A percentile compares a stretch with the other conserved stretches of the same genome.
phyloP scores from a whole-genome alignment of 2,113 vertebrate genomes.

The Cynopterus brachyotis region DNA sequence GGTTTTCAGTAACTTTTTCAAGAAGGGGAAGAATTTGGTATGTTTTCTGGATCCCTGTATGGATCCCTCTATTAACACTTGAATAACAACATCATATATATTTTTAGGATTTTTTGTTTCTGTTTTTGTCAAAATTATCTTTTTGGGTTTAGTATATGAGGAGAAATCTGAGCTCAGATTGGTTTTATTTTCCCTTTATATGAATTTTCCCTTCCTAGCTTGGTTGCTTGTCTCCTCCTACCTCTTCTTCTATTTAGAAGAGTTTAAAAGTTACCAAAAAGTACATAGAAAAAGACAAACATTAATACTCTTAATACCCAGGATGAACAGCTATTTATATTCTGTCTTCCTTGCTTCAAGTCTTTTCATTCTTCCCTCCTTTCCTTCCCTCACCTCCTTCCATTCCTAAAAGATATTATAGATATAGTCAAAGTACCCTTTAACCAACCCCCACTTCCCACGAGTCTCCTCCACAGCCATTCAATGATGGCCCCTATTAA shows the following conservation, averaged over 20 bases:
- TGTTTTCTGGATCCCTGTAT: neutral
- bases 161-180: neutral
- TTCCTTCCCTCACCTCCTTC: neutral
- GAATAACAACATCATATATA: conserved; percentile 28
- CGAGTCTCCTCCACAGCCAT: neutral
- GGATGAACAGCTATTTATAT: neutral
- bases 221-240: neutral
- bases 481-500: neutral
- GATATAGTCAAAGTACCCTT: neutral
- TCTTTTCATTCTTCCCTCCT: neutral
- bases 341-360: neutral
- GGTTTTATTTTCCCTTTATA: conserved; percentile 12
- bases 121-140: neutral
- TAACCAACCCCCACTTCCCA: neutral
- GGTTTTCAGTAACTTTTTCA: neutral
- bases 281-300: neutral
- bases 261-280: conserved; percentile 5
- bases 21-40: neutral
- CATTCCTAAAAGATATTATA: neutral
- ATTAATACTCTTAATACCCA: neutral
- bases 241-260: neutral
- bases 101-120: conserved; percentile 14
- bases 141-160: conserved; percentile 2
- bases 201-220: neutral
- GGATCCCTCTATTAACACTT: neutral